Percentiles rank a stretch among this genome's conserved stretches.
phyloP scores from a whole-genome alignment of 35 echinoderm and acorn worm species.

The Stichopus chloronotus region DNA sequence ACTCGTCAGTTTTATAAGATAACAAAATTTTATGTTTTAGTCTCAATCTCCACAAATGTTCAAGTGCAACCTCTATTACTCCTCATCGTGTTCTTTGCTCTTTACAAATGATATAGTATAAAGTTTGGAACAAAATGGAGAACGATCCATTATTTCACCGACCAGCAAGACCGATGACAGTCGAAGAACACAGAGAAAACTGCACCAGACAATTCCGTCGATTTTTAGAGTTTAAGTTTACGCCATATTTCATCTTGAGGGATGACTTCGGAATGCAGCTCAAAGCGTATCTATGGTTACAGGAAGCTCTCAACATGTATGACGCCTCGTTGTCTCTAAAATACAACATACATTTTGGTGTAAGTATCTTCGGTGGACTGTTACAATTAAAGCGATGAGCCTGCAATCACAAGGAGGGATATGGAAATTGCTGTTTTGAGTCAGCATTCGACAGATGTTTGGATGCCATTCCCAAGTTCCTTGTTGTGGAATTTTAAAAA shows the following conservation, averaged over 20 bases:
- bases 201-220: background rate
- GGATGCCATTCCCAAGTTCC: too few relatives aligned
- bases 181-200: background rate
- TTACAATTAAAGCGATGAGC: too few relatives aligned
- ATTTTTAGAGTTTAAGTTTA: background rate
- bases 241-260: background rate
- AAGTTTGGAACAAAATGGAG: slow-evolving; percentile 1
- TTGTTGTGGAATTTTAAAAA: too few relatives aligned
- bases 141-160: background rate
- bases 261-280: background rate
- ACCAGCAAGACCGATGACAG: background rate
- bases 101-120: background rate
- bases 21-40: too few relatives aligned
- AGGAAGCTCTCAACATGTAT: slow-evolving; percentile 6
- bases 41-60: too few relatives aligned
- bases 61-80: too few relatives aligned
- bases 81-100: too few relatives aligned
- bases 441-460: too few relatives aligned
- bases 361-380: background rate
- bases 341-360: background rate
- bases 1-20: too few relatives aligned
- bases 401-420: too few relatives aligned
- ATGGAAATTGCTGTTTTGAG: too few relatives aligned
- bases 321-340: background rate
- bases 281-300: background rate